Evolutionary conservation across 2,797 vertebrate species (phyloP).

Genomic region (Helostoma temminkii): DNA sequence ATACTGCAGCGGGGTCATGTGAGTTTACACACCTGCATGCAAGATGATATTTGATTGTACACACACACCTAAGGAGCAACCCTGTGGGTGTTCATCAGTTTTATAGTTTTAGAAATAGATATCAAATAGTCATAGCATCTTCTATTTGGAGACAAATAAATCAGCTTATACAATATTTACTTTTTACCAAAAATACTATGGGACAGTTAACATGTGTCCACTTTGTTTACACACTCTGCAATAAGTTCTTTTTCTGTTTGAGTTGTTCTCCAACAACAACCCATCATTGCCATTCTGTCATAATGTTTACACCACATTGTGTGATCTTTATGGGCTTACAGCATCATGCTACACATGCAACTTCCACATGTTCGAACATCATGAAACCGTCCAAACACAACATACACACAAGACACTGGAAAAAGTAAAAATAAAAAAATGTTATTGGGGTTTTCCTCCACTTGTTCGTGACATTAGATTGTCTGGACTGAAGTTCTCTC

Average conservation of each 20-base stretch:
- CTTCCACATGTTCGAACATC: neutral
- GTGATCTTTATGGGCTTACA: slow-evolving; percentile 11
- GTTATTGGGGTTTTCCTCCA: slow-evolving; percentile 26
- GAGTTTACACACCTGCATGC: slow-evolving; percentile 57
- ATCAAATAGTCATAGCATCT: neutral
- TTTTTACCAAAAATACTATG: neutral
- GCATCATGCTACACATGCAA: too few relatives aligned
- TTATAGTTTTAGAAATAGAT: neutral
- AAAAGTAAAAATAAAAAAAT: too few relatives aligned
- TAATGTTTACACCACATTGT: neutral
- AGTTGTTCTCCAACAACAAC: slow-evolving; percentile 6
- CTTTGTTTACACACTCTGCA: neutral
- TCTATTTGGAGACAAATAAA: neutral
- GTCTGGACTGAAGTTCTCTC: slow-evolving; percentile 5
- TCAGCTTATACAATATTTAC: neutral
- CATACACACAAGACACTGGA: slow-evolving; percentile 12
- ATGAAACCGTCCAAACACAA: slow-evolving; percentile 29
- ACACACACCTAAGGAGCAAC: neutral
- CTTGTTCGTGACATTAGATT: slow-evolving; percentile 17
- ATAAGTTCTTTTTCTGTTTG: neutral
- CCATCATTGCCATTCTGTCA: neutral
- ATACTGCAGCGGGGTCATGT: slow-evolving; percentile 81
- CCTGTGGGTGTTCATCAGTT: neutral
- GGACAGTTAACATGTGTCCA: neutral
- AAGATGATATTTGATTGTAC: neutral